Conservation (phyloP, 2,888 invertebrate species). For the Hedychridium roseum region DNA sequence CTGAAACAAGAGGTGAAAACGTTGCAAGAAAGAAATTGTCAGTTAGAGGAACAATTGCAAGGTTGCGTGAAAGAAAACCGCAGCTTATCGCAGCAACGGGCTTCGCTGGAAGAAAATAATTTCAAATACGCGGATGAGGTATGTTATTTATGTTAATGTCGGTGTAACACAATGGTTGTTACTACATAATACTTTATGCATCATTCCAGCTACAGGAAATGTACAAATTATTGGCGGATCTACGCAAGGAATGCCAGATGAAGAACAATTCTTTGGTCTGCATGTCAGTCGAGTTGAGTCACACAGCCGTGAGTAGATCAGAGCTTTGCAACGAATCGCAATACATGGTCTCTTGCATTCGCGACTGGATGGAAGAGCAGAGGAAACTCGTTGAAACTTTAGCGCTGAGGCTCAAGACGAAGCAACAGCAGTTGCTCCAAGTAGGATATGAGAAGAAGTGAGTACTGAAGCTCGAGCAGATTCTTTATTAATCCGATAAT, state of each 20-base stretch:
- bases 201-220: slow-evolving; percentile 49
- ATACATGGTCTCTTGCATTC: slow-evolving; percentile 48
- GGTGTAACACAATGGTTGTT: no score
- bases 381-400: slow-evolving; percentile 38
- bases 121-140: slow-evolving; percentile 48
- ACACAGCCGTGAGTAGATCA: slow-evolving; percentile 46
- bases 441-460: slow-evolving; percentile 51
- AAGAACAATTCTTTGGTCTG: slow-evolving; percentile 47
- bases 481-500: neutral
- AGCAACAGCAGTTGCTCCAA: slow-evolving; percentile 44
- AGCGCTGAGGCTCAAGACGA: slow-evolving; percentile 38
- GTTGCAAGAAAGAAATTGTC: slow-evolving; percentile 40
- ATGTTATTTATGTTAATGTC: slow-evolving; percentile 8
- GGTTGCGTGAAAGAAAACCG: slow-evolving; percentile 45
- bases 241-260: slow-evolving; percentile 48
- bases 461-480: slow-evolving; percentile 6
- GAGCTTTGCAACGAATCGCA: slow-evolving; percentile 53
- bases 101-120: slow-evolving; percentile 43
- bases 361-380: slow-evolving; percentile 52
- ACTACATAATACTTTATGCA: no score
- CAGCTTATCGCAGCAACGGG: slow-evolving; percentile 42
- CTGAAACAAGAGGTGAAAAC: slow-evolving; percentile 37
- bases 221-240: slow-evolving; percentile 44
- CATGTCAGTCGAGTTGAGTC: slow-evolving; percentile 48
- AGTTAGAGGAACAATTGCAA: slow-evolving; percentile 42